A percentile compares a stretch with the other conserved stretches of the same genome.
Evolutionary conservation across 2,113 vertebrate genomes (phyloP).

Genomic region (Mystacornis crossleyi): DNA sequence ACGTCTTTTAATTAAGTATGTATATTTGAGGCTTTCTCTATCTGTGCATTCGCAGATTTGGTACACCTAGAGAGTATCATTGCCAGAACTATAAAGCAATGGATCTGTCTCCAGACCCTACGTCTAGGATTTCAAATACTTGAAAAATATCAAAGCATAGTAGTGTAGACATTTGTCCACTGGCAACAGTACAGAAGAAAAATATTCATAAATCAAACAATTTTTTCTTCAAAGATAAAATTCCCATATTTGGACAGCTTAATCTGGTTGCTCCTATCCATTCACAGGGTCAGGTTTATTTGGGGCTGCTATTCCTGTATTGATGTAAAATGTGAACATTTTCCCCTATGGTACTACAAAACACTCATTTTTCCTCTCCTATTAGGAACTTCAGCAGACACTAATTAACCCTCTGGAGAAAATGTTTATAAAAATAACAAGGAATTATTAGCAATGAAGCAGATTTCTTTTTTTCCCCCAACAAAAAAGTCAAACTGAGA

Average conservation of each 20-base stretch:
- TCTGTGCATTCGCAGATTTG: not conserved
- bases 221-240: slow-evolving; percentile 12
- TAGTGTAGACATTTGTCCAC: not conserved
- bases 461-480: not conserved
- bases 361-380: not conserved
- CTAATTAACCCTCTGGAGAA: slow-evolving; percentile 63
- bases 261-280: not conserved
- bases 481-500: not conserved
- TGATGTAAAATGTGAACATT: not conserved
- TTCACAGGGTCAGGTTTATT: not conserved
- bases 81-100: not conserved
- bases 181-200: not conserved
- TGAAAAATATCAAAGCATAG: not conserved
- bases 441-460: slow-evolving; percentile 21
- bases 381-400: slow-evolving; percentile 33
- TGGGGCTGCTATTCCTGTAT: not conserved
- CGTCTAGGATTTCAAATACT: not conserved
- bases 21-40: not conserved
- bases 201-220: slow-evolving; percentile 11
- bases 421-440: slow-evolving; percentile 43
- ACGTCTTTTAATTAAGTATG: not conserved
- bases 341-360: not conserved
- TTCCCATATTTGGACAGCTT: not conserved
- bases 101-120: not conserved
- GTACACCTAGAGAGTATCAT: not conserved